phyloP scores from a whole-genome alignment of 2,888 invertebrate genomes.

The Linnaemya vulpina region DNA sequence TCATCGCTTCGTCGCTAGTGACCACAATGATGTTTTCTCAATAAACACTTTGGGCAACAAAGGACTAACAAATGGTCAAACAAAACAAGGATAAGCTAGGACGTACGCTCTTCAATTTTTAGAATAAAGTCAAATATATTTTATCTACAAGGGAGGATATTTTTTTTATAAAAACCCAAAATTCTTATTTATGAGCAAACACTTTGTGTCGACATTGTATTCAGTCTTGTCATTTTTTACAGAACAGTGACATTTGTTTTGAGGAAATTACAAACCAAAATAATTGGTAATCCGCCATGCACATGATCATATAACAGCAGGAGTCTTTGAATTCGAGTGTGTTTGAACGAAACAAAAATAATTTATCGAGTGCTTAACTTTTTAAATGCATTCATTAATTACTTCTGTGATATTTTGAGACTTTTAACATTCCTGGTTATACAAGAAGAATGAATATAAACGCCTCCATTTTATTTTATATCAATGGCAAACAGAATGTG shows the following conservation, averaged over 20 bases:
- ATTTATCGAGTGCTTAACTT: constrained; percentile 19
- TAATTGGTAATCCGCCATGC: constrained; percentile 68
- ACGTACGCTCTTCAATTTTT: constrained; percentile 29
- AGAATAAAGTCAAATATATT: constrained; percentile 55
- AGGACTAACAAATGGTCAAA: constrained; percentile 65
- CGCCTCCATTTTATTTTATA: constrained; percentile 39
- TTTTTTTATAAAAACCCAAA: constrained; percentile 35
- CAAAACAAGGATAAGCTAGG: constrained; percentile 55
- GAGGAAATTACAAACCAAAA: constrained; percentile 63
- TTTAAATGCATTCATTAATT: constrained; percentile 52
- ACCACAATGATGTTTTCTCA: constrained; percentile 47
- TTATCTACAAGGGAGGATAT: constrained; percentile 58
- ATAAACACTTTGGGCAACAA: constrained; percentile 62
- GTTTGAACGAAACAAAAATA: neutral
- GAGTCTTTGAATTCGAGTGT: constrained; percentile 34
- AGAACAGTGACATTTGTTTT: constrained; percentile 64
- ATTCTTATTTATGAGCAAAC: constrained; percentile 66
- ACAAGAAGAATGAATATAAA: constrained; percentile 23
- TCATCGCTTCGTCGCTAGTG: constrained; percentile 10
- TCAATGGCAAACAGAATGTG: constrained; percentile 15
- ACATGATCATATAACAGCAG: constrained; percentile 64
- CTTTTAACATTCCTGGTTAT: constrained; percentile 15
- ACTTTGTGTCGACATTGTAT: constrained; percentile 66
- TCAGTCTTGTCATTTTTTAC: constrained; percentile 17
- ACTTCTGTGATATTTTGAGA: constrained; percentile 5